Evolutionary conservation across 2,797 vertebrate species (phyloP), one percentile per base, ranked within the genome.

Genomic region (Sebastiscus albofasciatus): DNA sequence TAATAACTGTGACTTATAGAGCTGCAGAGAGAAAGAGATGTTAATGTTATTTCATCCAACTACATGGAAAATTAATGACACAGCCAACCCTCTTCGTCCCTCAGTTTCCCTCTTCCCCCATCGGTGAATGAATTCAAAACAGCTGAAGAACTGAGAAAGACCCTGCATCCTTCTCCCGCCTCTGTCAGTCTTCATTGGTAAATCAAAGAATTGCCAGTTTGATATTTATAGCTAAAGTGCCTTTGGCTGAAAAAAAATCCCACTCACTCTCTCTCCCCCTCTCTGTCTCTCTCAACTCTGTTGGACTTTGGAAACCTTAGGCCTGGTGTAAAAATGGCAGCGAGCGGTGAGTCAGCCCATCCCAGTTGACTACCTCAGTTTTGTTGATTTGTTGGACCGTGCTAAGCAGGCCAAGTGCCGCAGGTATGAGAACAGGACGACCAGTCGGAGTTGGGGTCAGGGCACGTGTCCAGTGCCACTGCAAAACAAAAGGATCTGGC

Each of bases 141-240:
- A 84, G 88, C 76, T 83, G 67, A 80, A 89, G 86, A 90, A 80
- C 62, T 72, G 83, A 87, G 85, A 79, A 60, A 89, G 84, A 88
- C 75, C 75, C 80, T 76, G 86, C 84, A 67, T 83, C 85, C 71
- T 88, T 87, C 90, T 86, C 82, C 78, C 84, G 89, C 75, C 79
- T 81, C 87, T 85, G 80, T 88, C 91, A 86, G 86, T 73, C 84
- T 92, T 92, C 89, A 91, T 92, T 92, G 91, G 91, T 86, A 94
- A 94, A 95, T 95, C 92, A 95, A 90, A 95, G 90, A 92, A 94
- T 92, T 91, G 84, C 89, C 88, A 92, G 90, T 89, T 87, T 88
- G 89, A 92, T 95, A 95, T 96, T 95, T 95, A 94, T 95, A 95
- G 95, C 92, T 75, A 33, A 74, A 92, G 77, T 73, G 90, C 92